Evolutionary conservation across 2,888 invertebrate genomes (phyloP).

Genomic region (Lasioglossum villosulum): DNA sequence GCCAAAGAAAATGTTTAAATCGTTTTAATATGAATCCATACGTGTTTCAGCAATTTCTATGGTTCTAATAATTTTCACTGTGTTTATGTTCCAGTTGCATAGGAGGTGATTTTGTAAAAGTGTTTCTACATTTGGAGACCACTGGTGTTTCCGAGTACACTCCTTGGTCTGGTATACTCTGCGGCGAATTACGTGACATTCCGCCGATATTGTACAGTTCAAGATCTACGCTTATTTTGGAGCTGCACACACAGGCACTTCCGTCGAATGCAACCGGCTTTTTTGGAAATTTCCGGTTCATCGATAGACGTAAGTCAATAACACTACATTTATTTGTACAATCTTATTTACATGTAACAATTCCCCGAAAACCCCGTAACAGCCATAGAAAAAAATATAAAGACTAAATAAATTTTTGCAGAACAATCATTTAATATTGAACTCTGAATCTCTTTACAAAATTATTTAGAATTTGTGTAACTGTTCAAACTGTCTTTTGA

Average conservation of each 20-base stretch:
- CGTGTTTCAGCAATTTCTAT: neutral
- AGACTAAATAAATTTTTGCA: too few species aligned
- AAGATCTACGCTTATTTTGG: slow-evolving; percentile 90
- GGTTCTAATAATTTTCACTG: neutral
- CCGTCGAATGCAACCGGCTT: slow-evolving; percentile 89
- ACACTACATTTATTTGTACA: neutral
- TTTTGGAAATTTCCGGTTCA: slow-evolving; percentile 91
- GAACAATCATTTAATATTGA: too few species aligned
- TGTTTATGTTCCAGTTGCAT: slow-evolving; percentile 88
- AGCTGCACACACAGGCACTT: slow-evolving; percentile 88
- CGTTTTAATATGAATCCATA: neutral
- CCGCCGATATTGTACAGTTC: slow-evolving; percentile 91
- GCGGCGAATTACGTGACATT: slow-evolving; percentile 89
- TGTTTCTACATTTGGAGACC: slow-evolving; percentile 91
- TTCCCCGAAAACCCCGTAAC: neutral
- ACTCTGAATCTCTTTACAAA: too few species aligned
- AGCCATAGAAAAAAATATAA: neutral
- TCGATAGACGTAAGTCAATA: slow-evolving; percentile 90
- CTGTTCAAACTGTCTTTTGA: too few species aligned
- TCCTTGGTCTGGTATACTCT: slow-evolving; percentile 90
- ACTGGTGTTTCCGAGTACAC: slow-evolving; percentile 91
- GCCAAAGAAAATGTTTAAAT: too few species aligned
- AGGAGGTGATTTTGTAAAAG: slow-evolving; percentile 91
- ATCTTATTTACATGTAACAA: too few species aligned
- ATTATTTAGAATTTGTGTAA: too few species aligned